phyloP scores from a whole-genome alignment of 2,888 invertebrate genomes.

The Oscheius myriophilus region DNA sequence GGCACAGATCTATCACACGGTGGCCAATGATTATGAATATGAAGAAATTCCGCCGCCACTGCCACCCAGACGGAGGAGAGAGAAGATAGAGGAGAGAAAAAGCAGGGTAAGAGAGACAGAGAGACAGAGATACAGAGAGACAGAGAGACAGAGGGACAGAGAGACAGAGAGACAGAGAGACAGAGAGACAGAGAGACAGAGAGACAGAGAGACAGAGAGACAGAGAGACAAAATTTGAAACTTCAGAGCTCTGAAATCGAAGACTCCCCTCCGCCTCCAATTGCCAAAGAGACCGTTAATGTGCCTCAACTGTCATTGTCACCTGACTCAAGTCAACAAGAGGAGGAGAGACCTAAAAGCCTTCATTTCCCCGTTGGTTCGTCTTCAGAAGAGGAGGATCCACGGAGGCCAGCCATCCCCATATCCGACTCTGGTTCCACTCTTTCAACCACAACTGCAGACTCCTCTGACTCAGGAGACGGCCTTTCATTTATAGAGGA shows the following conservation, averaged over 20 bases:
- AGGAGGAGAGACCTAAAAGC: no score
- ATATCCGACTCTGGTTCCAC: neutral
- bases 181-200: no score
- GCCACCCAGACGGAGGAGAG: slow-evolving; percentile 8
- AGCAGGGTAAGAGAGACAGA: no score
- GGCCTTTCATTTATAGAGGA: neutral
- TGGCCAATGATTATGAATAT: slow-evolving; percentile 21
- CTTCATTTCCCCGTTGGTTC: no score
- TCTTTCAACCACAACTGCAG: neutral
- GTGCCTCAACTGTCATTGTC: no score
- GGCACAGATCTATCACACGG: neutral
- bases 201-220: no score
- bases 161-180: no score
- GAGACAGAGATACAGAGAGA: no score
- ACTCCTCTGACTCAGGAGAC: neutral
- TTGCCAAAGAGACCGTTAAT: no score
- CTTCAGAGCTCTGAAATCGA: neutral
- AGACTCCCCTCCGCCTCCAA: no score
- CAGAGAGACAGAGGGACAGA: no score
- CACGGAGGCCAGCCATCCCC: neutral
- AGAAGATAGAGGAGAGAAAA: neutral
- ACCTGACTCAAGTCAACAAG: no score
- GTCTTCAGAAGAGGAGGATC: neutral
- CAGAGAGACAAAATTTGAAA: neutral
- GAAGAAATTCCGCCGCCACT: slow-evolving; percentile 11